These are phyloP conservation scores for Petrocephalus zakoni DNA, from an alignment of 2,113 vertebrate genomes.

Conservation along the genomic window DNA sequence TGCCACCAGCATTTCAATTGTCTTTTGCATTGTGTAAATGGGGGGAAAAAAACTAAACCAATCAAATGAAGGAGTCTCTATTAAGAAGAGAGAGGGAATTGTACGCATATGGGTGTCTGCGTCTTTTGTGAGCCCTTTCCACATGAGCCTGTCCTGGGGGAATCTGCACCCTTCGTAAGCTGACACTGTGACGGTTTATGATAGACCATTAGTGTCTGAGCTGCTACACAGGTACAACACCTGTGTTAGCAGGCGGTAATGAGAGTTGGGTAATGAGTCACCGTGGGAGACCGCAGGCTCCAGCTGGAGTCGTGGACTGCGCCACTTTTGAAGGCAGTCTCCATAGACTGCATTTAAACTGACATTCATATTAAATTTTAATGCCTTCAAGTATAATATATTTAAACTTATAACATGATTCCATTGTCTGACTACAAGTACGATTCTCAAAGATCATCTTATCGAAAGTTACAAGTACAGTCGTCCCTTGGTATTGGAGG, in stretches of 20 bases:
- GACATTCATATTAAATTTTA: neutral
- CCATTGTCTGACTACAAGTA: neutral
- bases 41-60: neutral
- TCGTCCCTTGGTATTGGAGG: neutral
- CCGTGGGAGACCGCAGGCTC: neutral
- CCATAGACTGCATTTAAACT: neutral
- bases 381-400: neutral
- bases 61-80: neutral
- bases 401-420: neutral
- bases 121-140: neutral
- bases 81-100: neutral
- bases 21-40: neutral
- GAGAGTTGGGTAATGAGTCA: constrained; percentile 2
- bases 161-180: neutral
- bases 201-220: neutral
- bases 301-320: neutral
- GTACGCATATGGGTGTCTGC: neutral
- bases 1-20: neutral
- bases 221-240: neutral
- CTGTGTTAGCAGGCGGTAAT: constrained; percentile 2
- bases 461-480: neutral
- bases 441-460: neutral
- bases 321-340: neutral
- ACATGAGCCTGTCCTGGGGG: neutral
- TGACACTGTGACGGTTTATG: neutral